These are phyloP conservation scores for Lepilemur septentrionalis DNA, from an alignment of 2,797 vertebrate species.

Conservation along the genomic window DNA sequence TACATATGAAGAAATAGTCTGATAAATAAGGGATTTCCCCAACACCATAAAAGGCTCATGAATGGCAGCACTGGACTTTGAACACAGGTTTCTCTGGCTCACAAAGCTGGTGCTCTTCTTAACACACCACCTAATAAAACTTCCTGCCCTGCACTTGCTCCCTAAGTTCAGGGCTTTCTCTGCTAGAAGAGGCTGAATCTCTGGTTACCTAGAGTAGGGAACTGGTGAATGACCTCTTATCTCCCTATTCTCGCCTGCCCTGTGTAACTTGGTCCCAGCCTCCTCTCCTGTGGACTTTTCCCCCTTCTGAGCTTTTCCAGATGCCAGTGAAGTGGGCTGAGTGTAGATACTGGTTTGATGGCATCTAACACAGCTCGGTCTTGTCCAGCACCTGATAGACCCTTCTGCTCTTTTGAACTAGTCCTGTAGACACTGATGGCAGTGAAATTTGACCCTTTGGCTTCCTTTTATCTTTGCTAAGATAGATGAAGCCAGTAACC, in stretches of 20 bases:
- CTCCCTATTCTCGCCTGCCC: neutral
- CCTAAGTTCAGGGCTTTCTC: neutral
- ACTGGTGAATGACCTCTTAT: neutral
- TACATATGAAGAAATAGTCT: neutral
- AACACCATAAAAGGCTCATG: too few species aligned
- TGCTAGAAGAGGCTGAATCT: neutral
- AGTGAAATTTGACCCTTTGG: neutral
- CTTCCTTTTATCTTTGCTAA: neutral
- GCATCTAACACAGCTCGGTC: constrained; percentile 49
- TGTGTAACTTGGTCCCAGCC: constrained; percentile 1
- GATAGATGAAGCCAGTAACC: neutral
- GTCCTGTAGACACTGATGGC: constrained; percentile 50
- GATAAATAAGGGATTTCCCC: neutral
- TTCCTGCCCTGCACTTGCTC: neutral
- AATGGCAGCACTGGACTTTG: neutral
- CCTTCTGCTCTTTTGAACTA: constrained; percentile 69
- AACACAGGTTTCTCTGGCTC: neutral
- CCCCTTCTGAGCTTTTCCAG: constrained; percentile 67
- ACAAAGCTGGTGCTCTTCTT: neutral
- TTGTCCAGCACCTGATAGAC: neutral
- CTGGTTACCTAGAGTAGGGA: neutral
- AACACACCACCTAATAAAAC: neutral
- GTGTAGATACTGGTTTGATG: neutral
- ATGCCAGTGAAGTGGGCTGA: constrained; percentile 32
- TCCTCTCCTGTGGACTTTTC: constrained; percentile 16